Percentiles rank a stretch among this genome's conserved stretches.
Evolutionary conservation across 2,888 invertebrate genomes (phyloP).

Genomic region (Quadroppia sp.): DNA sequence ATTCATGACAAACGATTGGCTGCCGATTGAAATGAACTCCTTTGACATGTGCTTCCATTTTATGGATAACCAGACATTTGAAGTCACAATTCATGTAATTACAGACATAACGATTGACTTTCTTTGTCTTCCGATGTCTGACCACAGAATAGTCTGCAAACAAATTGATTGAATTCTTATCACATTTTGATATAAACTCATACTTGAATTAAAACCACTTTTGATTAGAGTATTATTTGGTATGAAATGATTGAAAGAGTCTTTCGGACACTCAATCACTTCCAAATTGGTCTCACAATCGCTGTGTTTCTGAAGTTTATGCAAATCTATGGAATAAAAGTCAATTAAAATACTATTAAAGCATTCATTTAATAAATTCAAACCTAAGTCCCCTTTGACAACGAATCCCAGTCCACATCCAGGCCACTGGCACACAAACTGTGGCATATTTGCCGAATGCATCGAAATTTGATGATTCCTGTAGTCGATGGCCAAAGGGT

Average conservation of each 20-base stretch:
- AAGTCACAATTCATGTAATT: slow-evolving; percentile 25
- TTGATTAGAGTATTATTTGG: neutral
- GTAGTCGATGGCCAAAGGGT: neutral
- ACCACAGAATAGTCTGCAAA: slow-evolving; percentile 11
- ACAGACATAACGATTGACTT: neutral
- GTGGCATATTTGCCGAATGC: neutral
- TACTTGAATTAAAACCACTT: slow-evolving; percentile 6
- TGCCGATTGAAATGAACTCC: neutral
- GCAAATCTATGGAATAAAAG: neutral
- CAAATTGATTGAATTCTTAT: neutral
- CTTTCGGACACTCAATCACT: neutral
- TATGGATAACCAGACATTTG: neutral
- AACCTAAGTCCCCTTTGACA: slow-evolving; percentile 7
- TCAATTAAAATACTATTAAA: neutral
- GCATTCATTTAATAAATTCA: neutral
- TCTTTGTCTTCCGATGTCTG: slow-evolving; percentile 12
- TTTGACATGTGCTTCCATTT: slow-evolving; percentile 1
- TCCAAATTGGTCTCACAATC: neutral
- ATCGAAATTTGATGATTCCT: slow-evolving; percentile 3
- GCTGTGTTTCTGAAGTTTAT: slow-evolving; percentile 6
- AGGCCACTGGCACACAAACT: neutral
- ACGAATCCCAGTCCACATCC: neutral
- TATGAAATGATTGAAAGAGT: neutral
- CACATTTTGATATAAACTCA: neutral
- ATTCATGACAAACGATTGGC: neutral